Base-by-base conservation (phyloP, 2,113 vertebrate genomes). In the Miniopterus natalensis region DNA sequence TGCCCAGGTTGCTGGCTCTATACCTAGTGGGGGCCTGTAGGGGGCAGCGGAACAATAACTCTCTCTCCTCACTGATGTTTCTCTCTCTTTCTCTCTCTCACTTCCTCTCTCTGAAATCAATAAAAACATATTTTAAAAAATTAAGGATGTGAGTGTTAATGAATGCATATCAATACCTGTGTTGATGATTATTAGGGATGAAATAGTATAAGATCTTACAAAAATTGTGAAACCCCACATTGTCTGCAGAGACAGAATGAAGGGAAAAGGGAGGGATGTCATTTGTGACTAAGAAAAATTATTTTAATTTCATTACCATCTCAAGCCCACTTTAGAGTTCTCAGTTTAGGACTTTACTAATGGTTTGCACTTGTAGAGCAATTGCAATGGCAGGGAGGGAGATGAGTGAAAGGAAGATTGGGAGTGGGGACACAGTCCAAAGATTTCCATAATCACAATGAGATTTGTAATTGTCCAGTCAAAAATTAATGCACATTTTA, bases 181-280 rank as follows among this genome's bases (percentile, higher is more conserved):
- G 29, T 25, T 59, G 31, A 36, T 45, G 75, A 45, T 12, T 45
- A 83, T 49, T 70, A 53, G 49, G 8, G 53, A 61, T 45, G 20
- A 70, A 51, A 36, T 31, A 42, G 13, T 27, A 4, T 4, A 66
- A 25, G 3, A 14, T 53, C 3, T 74, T 74, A n/a, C 13, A 5
- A n/a, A 49, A 36, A 42, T 4, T 57, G 18, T 80, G 23, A 74
- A 81, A 81, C 49, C 27, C 18, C 31, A 40, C 3, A 23, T 23
- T 36, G 42, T 88, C 77, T 88, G 45, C 42, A 36, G 20, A 92
- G 75, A 77, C 11, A 77, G 12, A 51, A 75, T 51, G 20, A 77
- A 81, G 25, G 0, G 8, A 65, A n/a, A 45, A 7, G 18, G 1
- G 3, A 1, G 5, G 3, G 8, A 18, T 55, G 7, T 1, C 40